Evolutionary conservation across 2,797 vertebrate genomes (phyloP), one percentile per base, ranked within the genome.

Genomic region (Leptatherina wallacei): DNA sequence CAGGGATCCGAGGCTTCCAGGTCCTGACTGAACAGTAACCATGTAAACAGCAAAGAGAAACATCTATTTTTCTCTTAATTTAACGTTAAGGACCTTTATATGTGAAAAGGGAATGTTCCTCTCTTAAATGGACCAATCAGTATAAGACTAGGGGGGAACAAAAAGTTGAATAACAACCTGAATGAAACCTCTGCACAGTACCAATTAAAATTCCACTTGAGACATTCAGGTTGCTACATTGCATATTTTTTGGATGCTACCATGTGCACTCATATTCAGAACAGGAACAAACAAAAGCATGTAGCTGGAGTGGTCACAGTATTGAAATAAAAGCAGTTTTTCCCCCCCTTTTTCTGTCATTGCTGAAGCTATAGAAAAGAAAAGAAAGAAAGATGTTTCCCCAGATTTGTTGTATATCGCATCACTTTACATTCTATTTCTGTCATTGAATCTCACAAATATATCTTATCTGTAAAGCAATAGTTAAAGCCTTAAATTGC

Each of bases 161-260:
- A 49, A 49, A 47, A 27, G 65, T 32, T 57, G 38, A 66, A 58
- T 40, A 62, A 59, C 33, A 49, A 18, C 67, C 54, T 38, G 59
- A 76, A 68, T 22, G 8, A 30, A 42, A 36, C 49, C 20, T 59
- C 38, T 40, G n/a, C 52, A 56, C 44, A 2, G 18, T 1, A 6
- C 24, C 71, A 87, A 88, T 90, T 89, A 80, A 89, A 85, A 86
- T 83, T 81, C 78, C 83, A 77, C 56, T 27, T 38, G 56, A 71
- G 62, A 56, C 10, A 20, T 77, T 49, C 13, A 54, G 49, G 38
- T 29, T 42, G 65, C 59, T 52, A 6, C 42, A 70, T 64, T 80
- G 56, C 55, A 9, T 76, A 33, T 69, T 69, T 52, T 38, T 52
- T 14, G 22, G 61, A 77, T 42, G 76, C 29, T 42, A 76, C 56